Percentiles rank a stretch among this genome's conserved stretches.
Conservation (phyloP, 2,113 vertebrate genomes). For the Hippocampus comes region DNA sequence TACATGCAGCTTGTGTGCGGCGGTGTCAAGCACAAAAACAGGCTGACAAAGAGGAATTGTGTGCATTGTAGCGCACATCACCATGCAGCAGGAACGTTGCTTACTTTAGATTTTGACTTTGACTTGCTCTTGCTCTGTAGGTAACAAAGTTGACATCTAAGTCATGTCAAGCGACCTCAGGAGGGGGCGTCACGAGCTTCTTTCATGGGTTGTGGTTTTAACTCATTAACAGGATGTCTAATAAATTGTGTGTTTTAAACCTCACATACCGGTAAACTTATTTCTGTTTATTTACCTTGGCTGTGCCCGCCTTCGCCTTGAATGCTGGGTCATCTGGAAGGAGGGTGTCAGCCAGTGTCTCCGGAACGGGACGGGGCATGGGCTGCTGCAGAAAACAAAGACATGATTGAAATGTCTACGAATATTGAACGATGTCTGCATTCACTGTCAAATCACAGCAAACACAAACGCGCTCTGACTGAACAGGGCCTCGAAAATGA, state of each 20-base stretch:
- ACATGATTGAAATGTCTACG: not conserved
- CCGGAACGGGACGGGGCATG: conserved; percentile 50
- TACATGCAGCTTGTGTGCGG: conserved; percentile 27
- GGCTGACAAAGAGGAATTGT: not conserved
- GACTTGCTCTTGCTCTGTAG: conserved; percentile 75
- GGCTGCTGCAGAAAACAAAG: conserved; percentile 39
- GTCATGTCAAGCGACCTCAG: conserved; percentile 24
- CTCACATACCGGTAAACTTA: too few relatives aligned
- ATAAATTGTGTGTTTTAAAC: not conserved
- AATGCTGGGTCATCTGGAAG: conserved; percentile 36
- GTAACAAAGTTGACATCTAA: conserved; percentile 59
- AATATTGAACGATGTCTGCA: not conserved
- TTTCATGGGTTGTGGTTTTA: not conserved
- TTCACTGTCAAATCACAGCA: not conserved
- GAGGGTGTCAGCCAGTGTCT: conserved; percentile 49
- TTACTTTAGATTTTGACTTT: conserved; percentile 76
- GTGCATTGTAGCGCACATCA: not conserved
- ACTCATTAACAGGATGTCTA: not conserved
- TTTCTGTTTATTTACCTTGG: conserved; percentile 57
- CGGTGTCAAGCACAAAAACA: not conserved
- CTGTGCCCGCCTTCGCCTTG: conserved; percentile 62
- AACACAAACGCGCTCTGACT: not conserved
- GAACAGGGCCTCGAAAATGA: not conserved
- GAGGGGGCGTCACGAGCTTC: not conserved
- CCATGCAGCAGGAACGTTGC: conserved; percentile 47